Evolutionary conservation across 2,797 vertebrate species (phyloP).

Genomic region (Megalops cyprinoides): DNA sequence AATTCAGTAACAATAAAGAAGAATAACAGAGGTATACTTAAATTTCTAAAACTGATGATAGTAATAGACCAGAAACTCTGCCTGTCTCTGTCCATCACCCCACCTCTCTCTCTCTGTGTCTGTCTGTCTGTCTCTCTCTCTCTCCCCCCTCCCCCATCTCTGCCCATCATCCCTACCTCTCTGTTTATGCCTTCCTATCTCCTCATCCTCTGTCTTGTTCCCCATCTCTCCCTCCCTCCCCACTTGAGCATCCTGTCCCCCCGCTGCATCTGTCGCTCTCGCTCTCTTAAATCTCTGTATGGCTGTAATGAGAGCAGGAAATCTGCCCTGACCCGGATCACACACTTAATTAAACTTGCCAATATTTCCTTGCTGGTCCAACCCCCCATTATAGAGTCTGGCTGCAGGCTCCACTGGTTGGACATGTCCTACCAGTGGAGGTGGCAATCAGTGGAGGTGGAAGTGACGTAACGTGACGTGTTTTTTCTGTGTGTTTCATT

Average conservation of each 20-base stretch:
- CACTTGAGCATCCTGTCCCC: slow-evolving; percentile 92
- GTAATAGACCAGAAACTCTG: no score
- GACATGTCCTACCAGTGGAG: no score
- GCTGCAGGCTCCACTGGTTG: no score
- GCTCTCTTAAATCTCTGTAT: slow-evolving; percentile 91
- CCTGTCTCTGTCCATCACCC: not conserved
- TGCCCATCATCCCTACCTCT: not conserved
- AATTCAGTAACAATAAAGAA: no score
- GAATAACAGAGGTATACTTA: no score
- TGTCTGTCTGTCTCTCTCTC: not conserved
- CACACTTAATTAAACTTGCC: not conserved
- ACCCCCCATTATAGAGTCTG: no score
- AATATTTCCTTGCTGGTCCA: no score
- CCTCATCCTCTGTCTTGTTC: slow-evolving; percentile 28
- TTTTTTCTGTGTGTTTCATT: no score
- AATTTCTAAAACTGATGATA: no score
- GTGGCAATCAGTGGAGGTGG: no score
- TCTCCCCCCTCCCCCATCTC: not conserved
- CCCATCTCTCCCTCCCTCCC: slow-evolving; percentile 91
- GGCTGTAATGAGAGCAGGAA: not conserved
- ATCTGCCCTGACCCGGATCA: not conserved
- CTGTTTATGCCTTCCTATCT: not conserved
- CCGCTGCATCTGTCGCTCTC: slow-evolving; percentile 98
- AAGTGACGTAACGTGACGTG: no score
- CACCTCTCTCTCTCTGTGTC: not conserved